Percentiles rank a stretch among this genome's conserved stretches.
These are phyloP conservation scores for Paramuricea clavata DNA, from an alignment of 92 coral and sea anemone species.

Conservation along the genomic window DNA sequence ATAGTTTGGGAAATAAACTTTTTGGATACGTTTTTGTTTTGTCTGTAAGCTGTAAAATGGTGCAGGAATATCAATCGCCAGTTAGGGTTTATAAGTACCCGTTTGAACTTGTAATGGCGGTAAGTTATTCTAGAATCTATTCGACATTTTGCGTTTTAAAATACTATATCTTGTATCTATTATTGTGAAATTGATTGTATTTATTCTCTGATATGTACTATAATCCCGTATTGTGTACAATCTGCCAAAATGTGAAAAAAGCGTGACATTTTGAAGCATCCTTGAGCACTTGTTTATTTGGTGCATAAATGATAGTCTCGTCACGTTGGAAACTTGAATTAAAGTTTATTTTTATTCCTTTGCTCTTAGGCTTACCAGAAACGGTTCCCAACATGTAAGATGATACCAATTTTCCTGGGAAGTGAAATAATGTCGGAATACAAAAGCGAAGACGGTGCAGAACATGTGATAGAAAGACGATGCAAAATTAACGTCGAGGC, in stretches of 20 bases:
- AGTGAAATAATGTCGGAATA: conserved; percentile 91
- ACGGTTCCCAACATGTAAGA: conserved; percentile 96
- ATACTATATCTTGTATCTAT: neutral
- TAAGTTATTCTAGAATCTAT: conserved; percentile 39
- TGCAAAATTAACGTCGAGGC: conserved; percentile 96
- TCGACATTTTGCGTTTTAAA: neutral
- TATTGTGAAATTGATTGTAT: neutral
- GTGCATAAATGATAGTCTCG: neutral
- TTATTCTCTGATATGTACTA: neutral
- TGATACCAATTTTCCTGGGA: conserved; percentile 97
- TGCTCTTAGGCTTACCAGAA: conserved; percentile 88
- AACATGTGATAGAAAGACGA: conserved; percentile 84
- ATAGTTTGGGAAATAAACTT: neutral
- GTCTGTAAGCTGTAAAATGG: conserved; percentile 65
- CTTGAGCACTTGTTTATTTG: neutral
- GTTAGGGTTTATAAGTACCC: conserved; percentile 99
- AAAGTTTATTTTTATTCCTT: conserved; percentile 15
- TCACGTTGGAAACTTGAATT: neutral
- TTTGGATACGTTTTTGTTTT: neutral
- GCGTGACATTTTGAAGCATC: neutral
- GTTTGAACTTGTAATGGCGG: conserved; percentile 99
- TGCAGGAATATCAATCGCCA: conserved; percentile 98
- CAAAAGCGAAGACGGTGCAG: conserved; percentile 97
- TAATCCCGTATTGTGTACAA: neutral
- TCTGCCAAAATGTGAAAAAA: neutral